Base-by-base conservation (phyloP, 2,113 vertebrate genomes). In the Channa argus region DNA sequence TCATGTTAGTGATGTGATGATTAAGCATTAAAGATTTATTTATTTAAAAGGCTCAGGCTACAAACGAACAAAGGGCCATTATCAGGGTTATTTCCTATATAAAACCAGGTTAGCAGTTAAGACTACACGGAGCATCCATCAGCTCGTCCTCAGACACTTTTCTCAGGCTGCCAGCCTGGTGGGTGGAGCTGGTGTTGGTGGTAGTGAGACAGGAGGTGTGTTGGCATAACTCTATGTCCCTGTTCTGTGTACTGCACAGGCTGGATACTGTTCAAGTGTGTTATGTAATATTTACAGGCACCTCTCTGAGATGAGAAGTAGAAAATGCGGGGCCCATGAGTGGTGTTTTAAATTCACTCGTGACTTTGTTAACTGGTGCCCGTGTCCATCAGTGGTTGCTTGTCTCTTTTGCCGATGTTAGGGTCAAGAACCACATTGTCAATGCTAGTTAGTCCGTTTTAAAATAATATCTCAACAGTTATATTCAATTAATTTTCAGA, bases 201-300 rank as follows among this genome's bases (percentile, higher is more conserved):
- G 24, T 54, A 38, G 7, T 47, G 33, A 46, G 38, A 10, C 12
- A 33, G 41, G 7, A 37, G 14, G 71, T 55, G 64, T 80, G 64
- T 15, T 80, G 69, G 72, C 58, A 64, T 54, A 33, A 36, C n/a
- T 80, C n/a, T 65, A 10, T 43, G 71, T 80, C 44, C 63, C 51
- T 59, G 51, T 55, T 63, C 76, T 53, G 38, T 55, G 15, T 47
- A 52, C 44, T 44, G 34, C 69, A 69, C 61, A 70, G 64, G 76
- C 77, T 68, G 81, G 67, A 37, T 64, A 72, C 51, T 38, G 61
- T 84, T 75, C 81, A 85, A 74, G 51, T 71, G 51, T 51, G 51
- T 87, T 87, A 88, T 81, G 76, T 79, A 89, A 89, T 75, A 71
- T 74, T 76, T 55, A 74, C 62, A 67, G 39, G 46, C 70, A 79